Evolutionary conservation across 2,888 invertebrate genomes (phyloP).

Genomic region (Schizaphis graminum): DNA sequence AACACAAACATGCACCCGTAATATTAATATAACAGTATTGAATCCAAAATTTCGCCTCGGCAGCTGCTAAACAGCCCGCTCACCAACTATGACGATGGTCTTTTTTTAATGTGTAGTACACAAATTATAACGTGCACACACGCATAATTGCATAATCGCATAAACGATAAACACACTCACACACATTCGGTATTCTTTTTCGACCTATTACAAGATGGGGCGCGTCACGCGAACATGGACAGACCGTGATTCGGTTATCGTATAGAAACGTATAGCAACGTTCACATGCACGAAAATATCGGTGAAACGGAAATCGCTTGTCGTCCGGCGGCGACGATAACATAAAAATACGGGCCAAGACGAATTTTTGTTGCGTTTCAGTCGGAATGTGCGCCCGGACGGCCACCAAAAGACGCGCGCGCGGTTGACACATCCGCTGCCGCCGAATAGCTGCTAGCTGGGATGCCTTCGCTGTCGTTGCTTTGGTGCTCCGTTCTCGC

Average conservation of each 20-base stretch:
- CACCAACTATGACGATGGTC: neutral
- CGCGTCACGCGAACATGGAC: neutral
- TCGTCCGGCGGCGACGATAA: neutral
- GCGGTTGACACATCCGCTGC: slow-evolving; percentile 61
- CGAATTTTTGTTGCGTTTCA: slow-evolving; percentile 38
- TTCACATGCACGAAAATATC: neutral
- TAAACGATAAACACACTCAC: neutral
- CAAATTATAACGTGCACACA: neutral
- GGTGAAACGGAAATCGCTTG: slow-evolving; percentile 21
- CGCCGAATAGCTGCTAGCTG: neutral
- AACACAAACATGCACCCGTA: neutral
- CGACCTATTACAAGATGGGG: neutral
- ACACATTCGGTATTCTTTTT: neutral
- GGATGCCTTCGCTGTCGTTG: neutral
- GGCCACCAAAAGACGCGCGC: slow-evolving; percentile 13
- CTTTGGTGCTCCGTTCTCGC: slow-evolving; percentile 16
- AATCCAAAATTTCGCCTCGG: neutral
- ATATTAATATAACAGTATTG: neutral
- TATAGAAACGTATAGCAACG: neutral
- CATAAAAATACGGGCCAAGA: slow-evolving; percentile 51
- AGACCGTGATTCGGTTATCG: neutral
- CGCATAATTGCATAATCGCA: neutral
- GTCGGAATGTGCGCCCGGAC: slow-evolving; percentile 43
- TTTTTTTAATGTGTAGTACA: neutral
- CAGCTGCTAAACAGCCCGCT: neutral